A percentile compares a stretch with the other conserved stretches of the same genome.
Evolutionary conservation across 2,113 vertebrate genomes (phyloP).

Genomic region (Cyprinodon variegatus): DNA sequence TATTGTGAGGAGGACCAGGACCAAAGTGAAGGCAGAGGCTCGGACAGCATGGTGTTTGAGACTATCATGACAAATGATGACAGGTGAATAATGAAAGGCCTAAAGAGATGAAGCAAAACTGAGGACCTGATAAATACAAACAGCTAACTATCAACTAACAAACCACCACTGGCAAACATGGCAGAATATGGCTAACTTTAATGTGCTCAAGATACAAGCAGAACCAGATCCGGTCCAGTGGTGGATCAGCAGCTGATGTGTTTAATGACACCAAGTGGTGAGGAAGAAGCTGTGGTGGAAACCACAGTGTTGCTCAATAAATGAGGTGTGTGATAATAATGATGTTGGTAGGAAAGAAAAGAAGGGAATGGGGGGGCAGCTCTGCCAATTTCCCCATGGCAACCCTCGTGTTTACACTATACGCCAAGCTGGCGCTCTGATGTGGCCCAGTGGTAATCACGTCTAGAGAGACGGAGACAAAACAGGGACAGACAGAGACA

Average conservation of each 20-base stretch:
- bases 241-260: background rate
- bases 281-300: background rate
- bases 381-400: constrained; percentile 20
- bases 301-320: background rate
- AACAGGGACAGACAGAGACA: constrained; percentile 15
- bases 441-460: constrained; percentile 45
- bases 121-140: no score
- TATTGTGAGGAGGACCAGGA: no score
- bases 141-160: no score
- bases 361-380: background rate
- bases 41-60: no score
- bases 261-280: background rate
- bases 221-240: background rate
- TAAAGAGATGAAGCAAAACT: no score
- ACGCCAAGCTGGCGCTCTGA: constrained; percentile 23
- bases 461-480: constrained; percentile 33
- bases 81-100: no score
- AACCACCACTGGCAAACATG: no score
- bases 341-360: constrained; percentile 35
- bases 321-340: constrained; percentile 32
- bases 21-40: no score
- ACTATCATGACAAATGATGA: no score
- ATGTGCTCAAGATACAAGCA: background rate
- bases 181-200: no score
- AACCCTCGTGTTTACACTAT: constrained; percentile 45